Base-by-base conservation (phyloP, 2,888 invertebrate species). In the Gerris lacustris region DNA sequence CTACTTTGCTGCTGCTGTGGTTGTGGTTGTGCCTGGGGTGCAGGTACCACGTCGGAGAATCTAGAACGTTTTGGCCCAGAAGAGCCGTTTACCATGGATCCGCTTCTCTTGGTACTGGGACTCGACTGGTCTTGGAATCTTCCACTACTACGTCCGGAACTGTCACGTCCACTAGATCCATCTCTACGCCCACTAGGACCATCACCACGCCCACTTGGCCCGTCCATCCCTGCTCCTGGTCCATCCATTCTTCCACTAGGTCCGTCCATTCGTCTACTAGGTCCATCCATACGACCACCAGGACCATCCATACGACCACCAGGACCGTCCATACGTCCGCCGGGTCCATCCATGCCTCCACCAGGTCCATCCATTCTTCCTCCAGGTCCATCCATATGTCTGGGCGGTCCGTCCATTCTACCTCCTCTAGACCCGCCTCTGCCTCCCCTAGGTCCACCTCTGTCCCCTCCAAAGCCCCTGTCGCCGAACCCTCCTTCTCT, bases 141-240 rank as follows among this genome's bases (percentile, higher is more conserved):
- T 55, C 68, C 55, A 64, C 64, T 7, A 44, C 63, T 5, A 64
- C 68, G 6, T 31, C 68, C 11, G n/a, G 55, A 67, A 66, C 68
- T 62, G 17, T 69, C 45, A 15, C 63, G 44, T 63, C 66, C 44
- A 15, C 18, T 44, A n/a, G 44, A 11, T 68, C 70, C 47, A n/a
- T 55, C 70, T n/a, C 69, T 67, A 67, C 67, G 47, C 47, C 70
- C 55, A 6, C 69, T 69, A 17, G 69, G 71, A n/a, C 67, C 63
- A 44, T 67, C 70, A 45, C 69, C 67, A 18, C 55, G 63, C 17
- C 45, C 47, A 6, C 67, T 69, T 6, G 68, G 67, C 31, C 70
- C 70, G 68, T 47, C 70, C 6, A 72, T 66, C 7, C 62, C 69
- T 45, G 67, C 45, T 11, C 66, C 68, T n/a, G 63, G 44, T 6